Percentiles rank a stretch among this genome's conserved stretches.
Evolutionary conservation across 2,113 vertebrate genomes (phyloP).

Genomic region (Mirounga angustirostris): DNA sequence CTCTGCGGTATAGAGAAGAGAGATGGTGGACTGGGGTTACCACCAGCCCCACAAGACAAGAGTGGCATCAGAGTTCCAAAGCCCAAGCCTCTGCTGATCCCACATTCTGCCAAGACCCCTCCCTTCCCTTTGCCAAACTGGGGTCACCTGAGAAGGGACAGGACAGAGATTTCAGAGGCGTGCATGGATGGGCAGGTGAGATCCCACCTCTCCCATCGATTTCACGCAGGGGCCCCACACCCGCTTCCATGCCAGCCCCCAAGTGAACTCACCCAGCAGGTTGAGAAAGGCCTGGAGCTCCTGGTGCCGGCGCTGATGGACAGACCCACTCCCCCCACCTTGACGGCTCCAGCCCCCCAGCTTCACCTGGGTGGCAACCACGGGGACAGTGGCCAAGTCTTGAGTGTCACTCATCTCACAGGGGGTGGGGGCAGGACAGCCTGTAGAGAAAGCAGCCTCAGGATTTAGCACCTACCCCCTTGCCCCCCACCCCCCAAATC

Average conservation of each 20-base stretch:
- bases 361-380: constrained; percentile 64
- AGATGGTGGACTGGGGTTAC: neutral
- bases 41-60: too few relatives aligned
- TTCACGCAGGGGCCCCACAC: too few relatives aligned
- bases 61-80: neutral
- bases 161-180: neutral
- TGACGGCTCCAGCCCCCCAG: neutral
- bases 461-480: neutral
- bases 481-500: neutral
- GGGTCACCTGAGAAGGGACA: neutral
- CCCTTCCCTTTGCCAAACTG: neutral
- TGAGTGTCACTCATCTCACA: neutral
- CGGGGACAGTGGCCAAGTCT: neutral
- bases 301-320: neutral
- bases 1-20: constrained; percentile 49
- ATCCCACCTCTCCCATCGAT: neutral
- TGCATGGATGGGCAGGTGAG: neutral
- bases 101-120: neutral
- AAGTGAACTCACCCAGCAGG: constrained; percentile 80
- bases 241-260: too few relatives aligned
- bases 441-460: neutral
- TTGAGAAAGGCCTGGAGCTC: constrained; percentile 79
- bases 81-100: neutral
- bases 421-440: neutral
- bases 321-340: neutral